phyloP scores from a whole-genome alignment of 2,888 invertebrate genomes.

The Nomada lathburiana region DNA sequence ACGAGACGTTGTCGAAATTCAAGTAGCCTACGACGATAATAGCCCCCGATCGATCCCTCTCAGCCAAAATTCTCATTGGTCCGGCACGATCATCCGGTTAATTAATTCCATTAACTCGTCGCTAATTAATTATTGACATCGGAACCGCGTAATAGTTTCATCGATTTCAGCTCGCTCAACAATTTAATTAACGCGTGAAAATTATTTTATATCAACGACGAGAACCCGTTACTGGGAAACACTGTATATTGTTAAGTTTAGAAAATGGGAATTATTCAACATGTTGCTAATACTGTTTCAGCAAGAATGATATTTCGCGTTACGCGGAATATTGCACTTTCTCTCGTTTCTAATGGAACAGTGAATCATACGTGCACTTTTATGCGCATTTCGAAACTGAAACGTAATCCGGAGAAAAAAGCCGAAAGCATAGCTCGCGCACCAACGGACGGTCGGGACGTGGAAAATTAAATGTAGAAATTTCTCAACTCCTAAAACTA shows the following conservation, averaged over 20 bases:
- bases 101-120: slow-evolving; percentile 40
- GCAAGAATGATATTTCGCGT: background rate
- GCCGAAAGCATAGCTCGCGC: background rate
- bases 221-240: background rate
- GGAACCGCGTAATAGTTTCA: slow-evolving; percentile 10
- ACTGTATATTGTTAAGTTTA: no score
- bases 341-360: slow-evolving; percentile 4
- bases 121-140: slow-evolving; percentile 40
- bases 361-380: slow-evolving; percentile 27
- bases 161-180: slow-evolving; percentile 23
- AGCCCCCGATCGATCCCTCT: background rate
- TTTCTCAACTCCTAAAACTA: no score
- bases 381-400: background rate
- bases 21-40: background rate
- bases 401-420: background rate
- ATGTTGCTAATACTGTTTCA: no score
- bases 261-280: no score
- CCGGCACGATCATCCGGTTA: slow-evolving; percentile 6
- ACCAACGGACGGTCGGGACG: no score
- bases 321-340: slow-evolving; percentile 11
- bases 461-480: no score
- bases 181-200: slow-evolving; percentile 14
- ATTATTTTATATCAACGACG: background rate
- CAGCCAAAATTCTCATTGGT: background rate
- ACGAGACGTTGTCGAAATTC: background rate